Conservation (phyloP, 2,797 vertebrate genomes). For the Halcyon chelicuti region DNA sequence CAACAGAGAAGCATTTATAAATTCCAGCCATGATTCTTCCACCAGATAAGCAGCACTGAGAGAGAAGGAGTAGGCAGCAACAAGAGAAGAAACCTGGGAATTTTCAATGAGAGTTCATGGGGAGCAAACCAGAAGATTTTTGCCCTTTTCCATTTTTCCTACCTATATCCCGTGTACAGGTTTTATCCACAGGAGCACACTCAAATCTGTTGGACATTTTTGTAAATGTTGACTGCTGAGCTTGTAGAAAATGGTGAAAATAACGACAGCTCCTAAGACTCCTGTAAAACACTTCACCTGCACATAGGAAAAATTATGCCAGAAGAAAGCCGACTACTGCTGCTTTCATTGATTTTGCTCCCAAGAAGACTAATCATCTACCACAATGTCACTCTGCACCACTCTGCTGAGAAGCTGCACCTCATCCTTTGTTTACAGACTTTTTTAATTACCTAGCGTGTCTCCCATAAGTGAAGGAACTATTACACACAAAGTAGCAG, state of each 20-base stretch:
- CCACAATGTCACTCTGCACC: neutral
- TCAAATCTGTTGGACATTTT: neutral
- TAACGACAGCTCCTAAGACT: neutral
- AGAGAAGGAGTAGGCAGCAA: neutral
- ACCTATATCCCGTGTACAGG: neutral
- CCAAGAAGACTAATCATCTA: slow-evolving; percentile 18
- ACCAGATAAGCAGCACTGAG: slow-evolving; percentile 28
- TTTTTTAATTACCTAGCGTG: slow-evolving; percentile 1
- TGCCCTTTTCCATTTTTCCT: neutral
- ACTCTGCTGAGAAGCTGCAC: slow-evolving; percentile 2
- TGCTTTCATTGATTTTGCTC: slow-evolving; percentile 29
- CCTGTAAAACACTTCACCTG: neutral
- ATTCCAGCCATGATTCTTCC: slow-evolving; percentile 34
- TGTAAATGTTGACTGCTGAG: neutral
- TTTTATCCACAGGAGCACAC: neutral
- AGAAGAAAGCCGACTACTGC: neutral
- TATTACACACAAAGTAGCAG: neutral
- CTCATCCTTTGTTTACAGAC: slow-evolving; percentile 40
- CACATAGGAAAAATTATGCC: neutral
- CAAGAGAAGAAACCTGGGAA: neutral
- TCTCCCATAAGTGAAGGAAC: neutral
- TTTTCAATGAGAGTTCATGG: neutral
- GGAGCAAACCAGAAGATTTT: neutral
- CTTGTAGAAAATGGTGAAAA: neutral
- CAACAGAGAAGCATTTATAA: slow-evolving; percentile 59